These are phyloP conservation scores for Cryptomyrus ogoouensis DNA, from an alignment of 2,113 vertebrate genomes.

Conservation along the genomic window DNA sequence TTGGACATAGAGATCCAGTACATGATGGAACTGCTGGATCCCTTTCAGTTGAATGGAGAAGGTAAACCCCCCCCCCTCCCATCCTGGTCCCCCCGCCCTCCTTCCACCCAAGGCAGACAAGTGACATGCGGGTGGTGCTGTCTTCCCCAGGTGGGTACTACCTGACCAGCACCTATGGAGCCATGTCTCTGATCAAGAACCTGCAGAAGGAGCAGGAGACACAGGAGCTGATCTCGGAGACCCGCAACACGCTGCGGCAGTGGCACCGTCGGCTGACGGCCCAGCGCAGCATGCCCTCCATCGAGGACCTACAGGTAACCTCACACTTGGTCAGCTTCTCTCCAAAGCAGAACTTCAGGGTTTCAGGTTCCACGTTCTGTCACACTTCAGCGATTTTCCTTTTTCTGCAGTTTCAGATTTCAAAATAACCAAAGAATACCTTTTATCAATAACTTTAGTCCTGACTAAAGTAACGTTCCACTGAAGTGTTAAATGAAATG, in stretches of 20 bases:
- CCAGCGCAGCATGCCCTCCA: slow-evolving; percentile 73
- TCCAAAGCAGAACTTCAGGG: background rate
- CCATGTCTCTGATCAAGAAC: slow-evolving; percentile 90
- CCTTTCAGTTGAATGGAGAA: slow-evolving; percentile 85
- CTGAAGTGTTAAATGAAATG: background rate
- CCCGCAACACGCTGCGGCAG: slow-evolving; percentile 84
- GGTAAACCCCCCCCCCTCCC: slow-evolving; percentile 49
- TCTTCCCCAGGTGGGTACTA: slow-evolving; percentile 81
- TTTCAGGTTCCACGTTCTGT: background rate
- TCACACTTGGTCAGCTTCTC: slow-evolving; percentile 23
- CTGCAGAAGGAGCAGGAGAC: slow-evolving; percentile 93
- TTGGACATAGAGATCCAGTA: slow-evolving; percentile 89
- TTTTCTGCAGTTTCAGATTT: background rate
- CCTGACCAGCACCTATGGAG: slow-evolving; percentile 88
- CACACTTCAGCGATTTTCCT: background rate
- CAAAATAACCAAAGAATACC: background rate
- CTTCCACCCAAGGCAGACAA: background rate
- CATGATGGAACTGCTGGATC: slow-evolving; percentile 96
- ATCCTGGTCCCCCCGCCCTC: too few relatives aligned
- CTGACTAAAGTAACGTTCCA: background rate
- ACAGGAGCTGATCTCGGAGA: slow-evolving; percentile 77
- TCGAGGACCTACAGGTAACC: slow-evolving; percentile 91
- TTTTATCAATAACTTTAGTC: background rate
- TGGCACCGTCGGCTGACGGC: slow-evolving; percentile 89
- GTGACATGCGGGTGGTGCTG: background rate